Conservation (phyloP, 2,888 invertebrate species). For the Pinctada fucata region DNA sequence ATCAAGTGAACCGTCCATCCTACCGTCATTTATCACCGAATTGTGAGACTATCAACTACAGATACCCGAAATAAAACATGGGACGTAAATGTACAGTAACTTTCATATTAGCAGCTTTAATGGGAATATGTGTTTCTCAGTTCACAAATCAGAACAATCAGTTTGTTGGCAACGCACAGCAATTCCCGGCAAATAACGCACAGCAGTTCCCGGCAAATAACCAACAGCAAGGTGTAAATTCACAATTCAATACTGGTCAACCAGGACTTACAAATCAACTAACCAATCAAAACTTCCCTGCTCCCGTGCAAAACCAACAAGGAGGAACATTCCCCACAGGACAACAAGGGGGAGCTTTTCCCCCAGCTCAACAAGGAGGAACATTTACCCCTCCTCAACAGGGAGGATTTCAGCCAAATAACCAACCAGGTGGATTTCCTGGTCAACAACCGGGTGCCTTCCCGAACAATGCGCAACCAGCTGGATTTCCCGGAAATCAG, state of each 20-base stretch:
- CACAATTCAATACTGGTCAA: not conserved
- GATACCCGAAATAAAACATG: too few relatives aligned
- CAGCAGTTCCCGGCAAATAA: slow-evolving; percentile 22
- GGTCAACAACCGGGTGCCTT: slow-evolving; percentile 23
- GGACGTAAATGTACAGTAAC: too few relatives aligned
- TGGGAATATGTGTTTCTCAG: slow-evolving; percentile 16
- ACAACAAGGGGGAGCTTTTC: slow-evolving; percentile 19
- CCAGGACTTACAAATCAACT: not conserved
- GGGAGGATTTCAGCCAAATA: slow-evolving; percentile 10
- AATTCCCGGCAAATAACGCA: slow-evolving; percentile 20
- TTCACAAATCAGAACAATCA: slow-evolving; percentile 12
- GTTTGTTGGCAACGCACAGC: slow-evolving; percentile 21
- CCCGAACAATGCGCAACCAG: not conserved
- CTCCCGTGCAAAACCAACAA: not conserved
- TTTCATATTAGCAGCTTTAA: not conserved
- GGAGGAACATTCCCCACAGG: slow-evolving; percentile 20
- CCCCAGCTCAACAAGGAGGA: slow-evolving; percentile 8
- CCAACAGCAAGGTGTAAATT: slow-evolving; percentile 8
- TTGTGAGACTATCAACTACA: not conserved
- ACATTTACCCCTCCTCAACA: slow-evolving; percentile 6
- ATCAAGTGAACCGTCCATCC: not conserved
- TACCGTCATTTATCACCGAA: not conserved
- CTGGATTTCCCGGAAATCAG: slow-evolving; percentile 6
- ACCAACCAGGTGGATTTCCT: slow-evolving; percentile 17
- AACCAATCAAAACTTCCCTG: not conserved